A percentile compares a stretch with the other conserved stretches of the same genome.
phyloP scores from a whole-genome alignment of 2,797 vertebrate species.

The Alosa sapidissima region DNA sequence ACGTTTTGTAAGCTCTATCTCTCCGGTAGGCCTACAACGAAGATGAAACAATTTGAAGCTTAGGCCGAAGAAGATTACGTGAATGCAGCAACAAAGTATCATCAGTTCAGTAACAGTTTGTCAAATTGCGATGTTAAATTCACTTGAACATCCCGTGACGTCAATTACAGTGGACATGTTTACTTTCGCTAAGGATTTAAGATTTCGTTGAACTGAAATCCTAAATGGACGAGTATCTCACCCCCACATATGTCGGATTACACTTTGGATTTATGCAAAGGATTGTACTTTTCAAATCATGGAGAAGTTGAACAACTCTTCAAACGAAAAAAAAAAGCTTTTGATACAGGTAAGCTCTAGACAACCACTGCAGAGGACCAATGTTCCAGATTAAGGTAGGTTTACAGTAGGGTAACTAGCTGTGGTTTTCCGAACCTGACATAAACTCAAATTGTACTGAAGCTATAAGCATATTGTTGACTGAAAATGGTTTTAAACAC shows the following conservation, averaged over 20 bases:
- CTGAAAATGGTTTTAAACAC: background rate
- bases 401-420: background rate
- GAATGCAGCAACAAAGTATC: too few species aligned
- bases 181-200: background rate
- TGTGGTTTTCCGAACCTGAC: background rate
- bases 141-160: background rate
- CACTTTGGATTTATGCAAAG: background rate
- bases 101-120: background rate
- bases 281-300: background rate
- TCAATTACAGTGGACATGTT: background rate
- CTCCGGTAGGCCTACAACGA: background rate
- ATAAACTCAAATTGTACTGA: background rate
- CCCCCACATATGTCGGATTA: conserved; percentile 4
- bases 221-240: background rate
- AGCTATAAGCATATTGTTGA: background rate
- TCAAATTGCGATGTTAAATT: background rate
- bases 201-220: too few species aligned
- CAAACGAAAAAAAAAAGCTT: background rate
- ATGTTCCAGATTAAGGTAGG: conserved; percentile 20
- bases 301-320: background rate
- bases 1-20: too few species aligned
- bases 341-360: conserved; percentile 13
- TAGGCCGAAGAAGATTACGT: too few species aligned
- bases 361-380: background rate
- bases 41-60: background rate